A percentile compares a stretch with the other conserved stretches of the same genome.
phyloP scores from a whole-genome alignment of 2,888 invertebrate species.

The Hirtodrosophila trivittata region DNA sequence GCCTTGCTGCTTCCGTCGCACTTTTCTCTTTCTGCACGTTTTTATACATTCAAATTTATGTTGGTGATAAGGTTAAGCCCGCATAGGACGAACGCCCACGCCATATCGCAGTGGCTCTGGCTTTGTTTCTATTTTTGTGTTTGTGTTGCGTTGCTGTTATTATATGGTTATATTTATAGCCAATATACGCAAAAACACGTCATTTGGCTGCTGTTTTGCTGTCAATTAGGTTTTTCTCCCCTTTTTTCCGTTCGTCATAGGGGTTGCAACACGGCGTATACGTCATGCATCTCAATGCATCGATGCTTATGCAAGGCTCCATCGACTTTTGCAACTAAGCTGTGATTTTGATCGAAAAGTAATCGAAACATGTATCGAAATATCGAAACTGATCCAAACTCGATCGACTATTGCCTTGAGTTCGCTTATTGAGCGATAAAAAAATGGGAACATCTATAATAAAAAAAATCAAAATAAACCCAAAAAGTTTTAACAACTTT shows the following conservation, averaged over 20 bases:
- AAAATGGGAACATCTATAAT: too few relatives aligned
- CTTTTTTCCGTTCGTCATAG: slow-evolving; percentile 11
- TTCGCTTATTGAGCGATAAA: too few relatives aligned
- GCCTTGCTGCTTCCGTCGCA: slow-evolving; percentile 56
- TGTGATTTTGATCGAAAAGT: too few relatives aligned
- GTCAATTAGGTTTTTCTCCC: slow-evolving; percentile 23
- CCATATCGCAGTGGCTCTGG: slow-evolving; percentile 29
- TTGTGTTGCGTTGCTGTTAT: slow-evolving; percentile 45
- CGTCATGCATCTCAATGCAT: slow-evolving; percentile 7
- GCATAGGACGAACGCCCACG: slow-evolving; percentile 60
- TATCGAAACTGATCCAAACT: too few relatives aligned
- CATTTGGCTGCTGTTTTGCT: slow-evolving; percentile 31
- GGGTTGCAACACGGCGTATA: slow-evolving; percentile 35
- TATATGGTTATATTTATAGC: slow-evolving; percentile 65
- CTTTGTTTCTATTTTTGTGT: slow-evolving; percentile 6
- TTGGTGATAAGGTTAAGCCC: slow-evolving; percentile 66
- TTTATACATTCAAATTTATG: slow-evolving; percentile 22
- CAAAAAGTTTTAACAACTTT: too few relatives aligned
- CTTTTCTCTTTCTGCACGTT: slow-evolving; percentile 37
- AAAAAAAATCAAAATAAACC: too few relatives aligned
- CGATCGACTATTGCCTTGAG: too few relatives aligned
- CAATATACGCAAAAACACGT: slow-evolving; percentile 38
- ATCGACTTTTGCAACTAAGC: too few relatives aligned
- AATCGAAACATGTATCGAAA: too few relatives aligned
- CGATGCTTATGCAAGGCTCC: background rate